phyloP scores from a whole-genome alignment of 1,140 invertebrate species.

The Musca vetustissima region DNA sequence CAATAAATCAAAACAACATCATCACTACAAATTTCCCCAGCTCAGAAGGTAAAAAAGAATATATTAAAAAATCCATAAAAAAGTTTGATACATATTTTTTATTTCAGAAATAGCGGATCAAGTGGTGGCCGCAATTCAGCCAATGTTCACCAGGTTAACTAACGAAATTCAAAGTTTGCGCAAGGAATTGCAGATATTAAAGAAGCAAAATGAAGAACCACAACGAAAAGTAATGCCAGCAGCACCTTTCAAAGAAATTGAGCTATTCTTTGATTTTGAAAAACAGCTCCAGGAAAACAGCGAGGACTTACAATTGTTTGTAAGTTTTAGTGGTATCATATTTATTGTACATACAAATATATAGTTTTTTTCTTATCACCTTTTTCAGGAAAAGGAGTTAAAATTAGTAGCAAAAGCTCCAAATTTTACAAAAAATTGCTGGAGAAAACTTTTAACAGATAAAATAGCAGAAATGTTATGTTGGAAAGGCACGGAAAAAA shows the following conservation, averaged over 20 bases:
- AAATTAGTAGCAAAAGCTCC: neutral
- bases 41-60: neutral
- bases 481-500: conserved; percentile 13
- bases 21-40: too few species aligned
- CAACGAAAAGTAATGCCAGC: neutral
- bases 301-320: neutral
- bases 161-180: neutral
- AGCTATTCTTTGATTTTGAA: neutral
- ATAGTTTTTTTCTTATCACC: neutral
- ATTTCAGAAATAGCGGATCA: too few species aligned
- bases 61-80: neutral
- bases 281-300: neutral
- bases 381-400: too few species aligned
- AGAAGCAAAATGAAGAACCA: neutral
- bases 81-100: too few species aligned
- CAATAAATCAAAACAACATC: neutral
- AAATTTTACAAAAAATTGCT: conserved; percentile 22
- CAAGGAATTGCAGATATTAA: neutral
- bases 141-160: neutral
- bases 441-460: conserved; percentile 14
- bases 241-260: conserved; percentile 1
- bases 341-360: neutral
- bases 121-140: too few species aligned
- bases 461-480: conserved; percentile 4
- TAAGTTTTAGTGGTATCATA: neutral